Evolutionary conservation across 1,140 invertebrate species (phyloP), one percentile per base, ranked within the genome.

Genomic region (Euura lappo): DNA sequence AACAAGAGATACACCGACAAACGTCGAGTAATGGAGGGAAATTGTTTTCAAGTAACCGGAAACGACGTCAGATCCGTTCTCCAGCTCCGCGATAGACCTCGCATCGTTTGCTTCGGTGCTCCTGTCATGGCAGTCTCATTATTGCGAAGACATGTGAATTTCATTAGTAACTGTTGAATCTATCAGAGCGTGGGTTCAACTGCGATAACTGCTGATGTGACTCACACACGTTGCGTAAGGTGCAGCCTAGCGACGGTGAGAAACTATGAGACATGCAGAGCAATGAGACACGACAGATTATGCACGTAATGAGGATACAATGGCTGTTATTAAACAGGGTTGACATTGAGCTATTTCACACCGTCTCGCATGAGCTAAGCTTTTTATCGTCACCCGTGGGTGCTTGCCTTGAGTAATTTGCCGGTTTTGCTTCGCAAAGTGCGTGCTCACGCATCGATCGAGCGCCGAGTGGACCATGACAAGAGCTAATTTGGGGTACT

Each of bases 61-160:
- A 72, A 72, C 71, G 74, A 75, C 74, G 69, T 75, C 66, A 51
- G 45, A 74, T 74, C 45, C 70, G 45, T 71, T 60, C 51, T 5
- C 13, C 4, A 60, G 13, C 51, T 28, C 28, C 28, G 28, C 28
- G 28, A 1, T 28, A 28, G 28, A 28, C 51, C 8, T 8, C 13
- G 3, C 13, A n/a, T 60, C 51, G 13, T 60, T 6, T 3, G 51
- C 51, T 60, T n/a, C 51, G 13, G 51, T 60, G 6, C 3, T 60
- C 8, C 28, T 28, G 1, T 28, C 28, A 28, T 28, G 28, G 28
- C 28, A 28, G 28, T 28, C 28, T 28, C 28, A 28, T 28, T 28
- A 28, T 28, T 28, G 28, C 0, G 28, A 1, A 28, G 28, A 28
- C 28, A 28, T 28, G 28, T 28, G 28, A 28, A 28, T 28, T 28